A percentile compares a stretch with the other conserved stretches of the same genome.
These are phyloP conservation scores for Ptilonorhynchus violaceus DNA, from an alignment of 2,113 vertebrate genomes.

Conservation along the genomic window DNA sequence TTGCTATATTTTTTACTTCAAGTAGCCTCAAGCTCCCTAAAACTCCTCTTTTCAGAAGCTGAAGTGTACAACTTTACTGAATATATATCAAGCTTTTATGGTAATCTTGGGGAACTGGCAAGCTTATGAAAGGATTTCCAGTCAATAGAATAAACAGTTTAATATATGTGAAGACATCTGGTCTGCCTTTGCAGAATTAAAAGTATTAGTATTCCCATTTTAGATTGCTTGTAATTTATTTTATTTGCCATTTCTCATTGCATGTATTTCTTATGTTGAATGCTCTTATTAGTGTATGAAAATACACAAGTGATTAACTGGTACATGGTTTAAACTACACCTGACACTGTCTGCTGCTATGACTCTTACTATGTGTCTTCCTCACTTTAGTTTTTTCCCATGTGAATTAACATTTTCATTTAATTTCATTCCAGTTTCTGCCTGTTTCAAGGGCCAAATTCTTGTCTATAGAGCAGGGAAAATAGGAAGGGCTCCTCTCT, in stretches of 20 bases:
- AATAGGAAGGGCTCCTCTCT: neutral
- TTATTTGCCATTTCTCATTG: neutral
- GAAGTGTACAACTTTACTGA: neutral
- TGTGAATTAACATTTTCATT: constrained; percentile 1
- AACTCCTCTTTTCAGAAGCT: neutral
- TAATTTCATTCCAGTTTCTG: neutral
- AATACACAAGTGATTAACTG: neutral
- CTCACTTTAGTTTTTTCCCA: neutral
- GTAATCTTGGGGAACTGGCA: neutral
- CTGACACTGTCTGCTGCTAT: neutral
- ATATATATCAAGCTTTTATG: neutral
- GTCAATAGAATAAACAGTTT: constrained; percentile 3
- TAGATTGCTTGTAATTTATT: neutral
- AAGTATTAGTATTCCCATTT: neutral
- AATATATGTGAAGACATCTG: constrained; percentile 16
- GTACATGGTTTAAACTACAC: neutral
- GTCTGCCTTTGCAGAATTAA: neutral
- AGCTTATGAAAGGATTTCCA: constrained; percentile 10
- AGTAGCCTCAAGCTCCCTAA: neutral
- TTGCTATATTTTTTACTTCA: neutral
- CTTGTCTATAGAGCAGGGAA: neutral
- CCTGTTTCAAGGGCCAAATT: neutral
- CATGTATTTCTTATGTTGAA: neutral
- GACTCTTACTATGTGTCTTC: neutral
- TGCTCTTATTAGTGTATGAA: constrained; percentile 11